Evolutionary conservation across 2,113 vertebrate species (phyloP).

Genomic region (Felis chaus): DNA sequence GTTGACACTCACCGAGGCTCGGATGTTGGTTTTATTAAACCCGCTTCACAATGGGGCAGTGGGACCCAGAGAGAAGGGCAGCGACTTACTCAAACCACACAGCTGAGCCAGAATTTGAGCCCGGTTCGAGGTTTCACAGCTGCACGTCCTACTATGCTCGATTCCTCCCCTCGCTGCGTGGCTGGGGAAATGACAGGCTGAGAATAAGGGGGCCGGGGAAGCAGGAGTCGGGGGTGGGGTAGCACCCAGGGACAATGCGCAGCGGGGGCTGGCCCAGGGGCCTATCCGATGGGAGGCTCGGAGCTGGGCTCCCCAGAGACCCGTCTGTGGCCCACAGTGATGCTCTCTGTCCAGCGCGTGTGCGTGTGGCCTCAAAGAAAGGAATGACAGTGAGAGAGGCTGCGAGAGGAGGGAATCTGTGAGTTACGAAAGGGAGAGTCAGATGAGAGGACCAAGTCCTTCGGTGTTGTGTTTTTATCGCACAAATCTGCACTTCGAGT

Average conservation of each 20-base stretch:
- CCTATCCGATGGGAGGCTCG: background rate
- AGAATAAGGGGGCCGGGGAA: background rate
- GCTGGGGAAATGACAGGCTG: background rate
- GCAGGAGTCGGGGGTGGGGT: background rate
- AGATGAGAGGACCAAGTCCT: background rate
- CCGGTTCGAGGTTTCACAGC: background rate
- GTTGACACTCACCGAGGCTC: fast-evolving
- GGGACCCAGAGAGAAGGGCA: background rate
- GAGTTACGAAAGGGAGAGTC: background rate
- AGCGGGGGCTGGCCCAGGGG: background rate
- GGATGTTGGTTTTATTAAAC: background rate
- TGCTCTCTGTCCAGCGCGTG: background rate
- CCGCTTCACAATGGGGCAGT: background rate
- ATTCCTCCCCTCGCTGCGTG: fast-evolving
- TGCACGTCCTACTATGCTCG: background rate
- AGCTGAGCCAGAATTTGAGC: background rate
- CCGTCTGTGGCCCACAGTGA: background rate
- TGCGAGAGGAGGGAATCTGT: background rate
- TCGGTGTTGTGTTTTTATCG: background rate
- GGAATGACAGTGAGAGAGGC: background rate
- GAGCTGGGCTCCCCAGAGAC: background rate
- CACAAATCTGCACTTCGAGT: background rate
- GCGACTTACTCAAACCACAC: background rate
- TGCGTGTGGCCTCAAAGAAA: background rate
- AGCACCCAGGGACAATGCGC: background rate